Evolutionary conservation across 1,140 invertebrate species (phyloP), one percentile per base, ranked within the genome.

Genomic region (Hesperophylax magnus): DNA sequence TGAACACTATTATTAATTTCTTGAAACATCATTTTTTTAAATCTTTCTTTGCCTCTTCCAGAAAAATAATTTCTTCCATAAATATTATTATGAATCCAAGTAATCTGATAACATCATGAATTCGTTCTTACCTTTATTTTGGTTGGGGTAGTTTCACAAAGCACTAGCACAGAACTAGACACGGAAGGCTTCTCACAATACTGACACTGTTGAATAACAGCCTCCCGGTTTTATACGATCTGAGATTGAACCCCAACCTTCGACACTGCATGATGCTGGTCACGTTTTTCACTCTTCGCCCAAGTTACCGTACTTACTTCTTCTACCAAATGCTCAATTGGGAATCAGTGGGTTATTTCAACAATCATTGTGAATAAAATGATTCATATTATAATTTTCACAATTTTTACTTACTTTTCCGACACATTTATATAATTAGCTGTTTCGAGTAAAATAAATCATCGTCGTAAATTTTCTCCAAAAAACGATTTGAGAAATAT

Each of bases 101-200:
- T 27, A 2, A 27, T 2, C 5, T 2, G 5, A 27, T 27, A 27
- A 27, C 5, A 2, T 27, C 27, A 5, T 27, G 27, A 27, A 27
- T 58, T 17, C 17, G 27, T 17, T 24, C 69, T 72, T 52, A 72
- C 72, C 72, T 39, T 60, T n/a, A 47, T 39, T 72, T 60, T 39
- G 56, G 7, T 60, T 27, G 34, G 72, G 72, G 72, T 34, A 18
- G 56, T 60, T 60, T 9, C 54, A 76, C 72, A 60, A 34, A 56
- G 22, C 77, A 78, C 77, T 69, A n/a, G 39, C 39, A 77, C 76
- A 9, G 20, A 53, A 77, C 76, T 78, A 80, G 63, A 78, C 67
- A 80, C 82, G 56, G 27, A 56, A 78, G 78, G 61, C 74, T 78
- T 78, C 82, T 80, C 82, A 80, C 82, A 53, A n/a, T 76, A 83